Evolutionary conservation across 2,797 vertebrate species (phyloP).

Genomic region (Valencia hispanica): DNA sequence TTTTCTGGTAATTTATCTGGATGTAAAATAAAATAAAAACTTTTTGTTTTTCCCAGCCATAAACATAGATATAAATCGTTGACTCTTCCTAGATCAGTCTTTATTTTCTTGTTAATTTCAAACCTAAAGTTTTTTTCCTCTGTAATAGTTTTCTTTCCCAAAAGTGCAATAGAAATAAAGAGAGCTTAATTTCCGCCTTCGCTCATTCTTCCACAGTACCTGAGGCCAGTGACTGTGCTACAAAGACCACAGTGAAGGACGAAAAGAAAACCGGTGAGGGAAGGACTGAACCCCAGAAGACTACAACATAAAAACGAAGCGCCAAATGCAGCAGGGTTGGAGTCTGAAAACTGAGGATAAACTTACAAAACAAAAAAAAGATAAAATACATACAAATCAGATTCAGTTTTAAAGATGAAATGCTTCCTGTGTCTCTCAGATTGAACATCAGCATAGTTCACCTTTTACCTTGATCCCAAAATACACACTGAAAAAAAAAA

Average conservation of each 20-base stretch:
- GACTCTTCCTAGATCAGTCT: conserved; percentile 79
- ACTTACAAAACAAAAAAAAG: conserved; percentile 66
- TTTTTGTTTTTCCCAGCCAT: conserved; percentile 53
- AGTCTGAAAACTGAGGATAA: conserved; percentile 75
- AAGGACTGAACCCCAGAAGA: conserved; percentile 77
- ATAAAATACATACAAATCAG: conserved; percentile 69
- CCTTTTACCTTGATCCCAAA: conserved; percentile 74
- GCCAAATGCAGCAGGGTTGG: conserved; percentile 76
- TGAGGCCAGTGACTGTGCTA: conserved; percentile 86
- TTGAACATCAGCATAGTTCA: conserved; percentile 75
- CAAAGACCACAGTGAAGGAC: conserved; percentile 80
- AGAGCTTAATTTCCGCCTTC: conserved; percentile 79
- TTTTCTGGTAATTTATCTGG: conserved; percentile 87
- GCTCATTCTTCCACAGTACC: conserved; percentile 84
- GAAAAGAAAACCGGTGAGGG: conserved; percentile 69
- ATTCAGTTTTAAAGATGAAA: conserved; percentile 76
- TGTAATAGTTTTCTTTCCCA: conserved; percentile 63
- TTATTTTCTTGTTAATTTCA: conserved; percentile 79
- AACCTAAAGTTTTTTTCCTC: conserved; percentile 73
- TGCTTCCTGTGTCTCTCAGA: conserved; percentile 73
- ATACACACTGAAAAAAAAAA: conserved; percentile 69
- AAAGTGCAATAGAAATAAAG: conserved; percentile 83
- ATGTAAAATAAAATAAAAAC: conserved; percentile 84
- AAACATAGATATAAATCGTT: conserved; percentile 74
- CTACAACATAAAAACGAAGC: conserved; percentile 80